Conservation (phyloP, 2,113 vertebrate genomes). For the Coptodon bakossiorum region DNA sequence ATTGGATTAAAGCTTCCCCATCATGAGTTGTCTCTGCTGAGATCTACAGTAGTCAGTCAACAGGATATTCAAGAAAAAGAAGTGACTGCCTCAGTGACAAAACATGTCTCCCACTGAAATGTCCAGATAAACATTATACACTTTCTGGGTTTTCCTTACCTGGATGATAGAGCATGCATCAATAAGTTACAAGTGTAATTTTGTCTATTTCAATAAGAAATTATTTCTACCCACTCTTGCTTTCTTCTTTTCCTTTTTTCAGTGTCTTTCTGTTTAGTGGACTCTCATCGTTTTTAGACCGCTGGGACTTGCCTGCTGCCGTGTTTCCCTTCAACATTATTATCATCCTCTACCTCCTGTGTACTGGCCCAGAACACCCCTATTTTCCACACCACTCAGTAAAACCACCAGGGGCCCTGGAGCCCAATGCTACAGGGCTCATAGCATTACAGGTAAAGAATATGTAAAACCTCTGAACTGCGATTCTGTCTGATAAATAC, state of each 20-base stretch:
- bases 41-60: neutral
- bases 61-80: neutral
- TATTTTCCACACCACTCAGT: slow-evolving; percentile 58
- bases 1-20: neutral
- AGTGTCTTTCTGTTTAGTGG: slow-evolving; percentile 69
- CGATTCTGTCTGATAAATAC: neutral
- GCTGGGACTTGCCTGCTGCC: slow-evolving; percentile 65
- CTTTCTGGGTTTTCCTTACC: neutral
- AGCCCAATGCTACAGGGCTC: slow-evolving; percentile 53
- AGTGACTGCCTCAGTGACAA: neutral
- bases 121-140: neutral
- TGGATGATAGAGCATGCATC: neutral
- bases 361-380: slow-evolving; percentile 56
- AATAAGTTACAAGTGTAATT: neutral
- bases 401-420: slow-evolving; percentile 9
- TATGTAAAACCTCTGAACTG: neutral
- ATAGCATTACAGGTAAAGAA: slow-evolving; percentile 40
- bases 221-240: neutral
- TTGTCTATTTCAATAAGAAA: rapidly evolving
- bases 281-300: slow-evolving; percentile 50
- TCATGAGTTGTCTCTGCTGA: neutral
- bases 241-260: neutral
- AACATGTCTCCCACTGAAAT: neutral
- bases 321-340: slow-evolving; percentile 73
- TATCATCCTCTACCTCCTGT: slow-evolving; percentile 67